These are phyloP conservation scores for Pseudochromis fuscus DNA, from an alignment of 2,797 vertebrate species.

Conservation along the genomic window DNA sequence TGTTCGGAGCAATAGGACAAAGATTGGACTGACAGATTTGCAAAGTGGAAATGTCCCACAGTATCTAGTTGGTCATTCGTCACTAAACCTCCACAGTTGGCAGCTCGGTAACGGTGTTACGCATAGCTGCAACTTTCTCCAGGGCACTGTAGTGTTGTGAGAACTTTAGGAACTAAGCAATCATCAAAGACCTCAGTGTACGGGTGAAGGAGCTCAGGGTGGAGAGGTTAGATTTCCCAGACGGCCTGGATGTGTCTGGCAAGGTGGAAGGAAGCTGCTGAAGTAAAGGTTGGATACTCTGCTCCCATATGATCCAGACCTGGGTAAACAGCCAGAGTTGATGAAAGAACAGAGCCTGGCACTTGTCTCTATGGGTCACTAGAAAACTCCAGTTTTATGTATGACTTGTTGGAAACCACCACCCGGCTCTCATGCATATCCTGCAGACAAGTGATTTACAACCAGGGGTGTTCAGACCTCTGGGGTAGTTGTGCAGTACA, in stretches of 20 bases:
- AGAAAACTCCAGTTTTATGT: not conserved
- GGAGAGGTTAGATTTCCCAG: conserved; percentile 7
- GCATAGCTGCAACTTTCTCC: not conserved
- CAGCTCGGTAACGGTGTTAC: not conserved
- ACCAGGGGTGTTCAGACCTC: too few relatives aligned
- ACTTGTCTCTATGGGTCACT: not conserved
- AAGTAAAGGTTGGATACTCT: not conserved
- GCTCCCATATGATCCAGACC: not conserved
- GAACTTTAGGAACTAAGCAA: not conserved
- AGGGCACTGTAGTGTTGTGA: not conserved
- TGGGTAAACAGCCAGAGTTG: not conserved
- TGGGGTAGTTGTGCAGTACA: too few relatives aligned
- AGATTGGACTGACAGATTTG: not conserved
- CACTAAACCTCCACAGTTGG: not conserved
- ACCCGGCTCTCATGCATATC: too few relatives aligned
- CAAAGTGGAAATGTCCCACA: not conserved
- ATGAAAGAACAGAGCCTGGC: not conserved
- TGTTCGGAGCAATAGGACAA: not conserved
- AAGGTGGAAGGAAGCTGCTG: not conserved
- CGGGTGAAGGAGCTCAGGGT: not conserved
- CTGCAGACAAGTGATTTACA: too few relatives aligned
- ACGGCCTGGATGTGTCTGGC: not conserved
- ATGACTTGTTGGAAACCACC: too few relatives aligned
- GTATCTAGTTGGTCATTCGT: not conserved
- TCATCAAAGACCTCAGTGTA: not conserved